phyloP scores from a whole-genome alignment of 2,113 vertebrate species.

The Triplophysa siluroides region DNA sequence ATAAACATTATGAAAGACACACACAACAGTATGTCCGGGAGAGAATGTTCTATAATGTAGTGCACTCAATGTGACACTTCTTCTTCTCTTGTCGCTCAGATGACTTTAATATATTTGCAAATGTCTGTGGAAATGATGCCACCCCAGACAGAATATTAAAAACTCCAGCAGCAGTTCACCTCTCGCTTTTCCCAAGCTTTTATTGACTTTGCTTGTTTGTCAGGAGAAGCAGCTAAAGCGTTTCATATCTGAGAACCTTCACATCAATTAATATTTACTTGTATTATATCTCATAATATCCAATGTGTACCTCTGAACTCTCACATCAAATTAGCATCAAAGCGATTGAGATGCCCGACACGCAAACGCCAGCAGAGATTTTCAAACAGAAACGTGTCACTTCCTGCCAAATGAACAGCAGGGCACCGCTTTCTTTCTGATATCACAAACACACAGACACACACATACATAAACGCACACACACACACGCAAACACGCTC shows the following conservation, averaged over 20 bases:
- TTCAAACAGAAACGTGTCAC: not conserved
- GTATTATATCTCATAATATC: too few species aligned
- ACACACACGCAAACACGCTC: not conserved
- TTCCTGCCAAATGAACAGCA: not conserved
- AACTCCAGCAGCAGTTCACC: not conserved
- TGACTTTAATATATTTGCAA: conserved; percentile 45
- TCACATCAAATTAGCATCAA: not conserved
- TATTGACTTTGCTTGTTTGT: not conserved
- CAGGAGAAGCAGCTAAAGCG: not conserved
- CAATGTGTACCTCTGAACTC: too few species aligned
- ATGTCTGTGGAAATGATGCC: conserved; percentile 32
- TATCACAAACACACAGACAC: not conserved
- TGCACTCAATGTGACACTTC: not conserved
- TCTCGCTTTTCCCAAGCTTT: not conserved
- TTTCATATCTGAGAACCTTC: not conserved
- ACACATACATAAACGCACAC: not conserved
- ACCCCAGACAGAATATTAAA: conserved; percentile 41
- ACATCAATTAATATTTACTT: not conserved
- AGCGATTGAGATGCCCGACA: not conserved
- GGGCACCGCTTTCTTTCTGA: not conserved
- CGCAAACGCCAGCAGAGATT: not conserved
- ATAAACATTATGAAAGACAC: not conserved
- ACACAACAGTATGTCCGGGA: not conserved
- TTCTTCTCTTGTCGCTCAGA: not conserved
- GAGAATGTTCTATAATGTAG: not conserved